These are phyloP conservation scores for Theonella swinhoei DNA, from an alignment of 37 sponge, comb jelly and placozoan genomes.

Conservation along the genomic window DNA sequence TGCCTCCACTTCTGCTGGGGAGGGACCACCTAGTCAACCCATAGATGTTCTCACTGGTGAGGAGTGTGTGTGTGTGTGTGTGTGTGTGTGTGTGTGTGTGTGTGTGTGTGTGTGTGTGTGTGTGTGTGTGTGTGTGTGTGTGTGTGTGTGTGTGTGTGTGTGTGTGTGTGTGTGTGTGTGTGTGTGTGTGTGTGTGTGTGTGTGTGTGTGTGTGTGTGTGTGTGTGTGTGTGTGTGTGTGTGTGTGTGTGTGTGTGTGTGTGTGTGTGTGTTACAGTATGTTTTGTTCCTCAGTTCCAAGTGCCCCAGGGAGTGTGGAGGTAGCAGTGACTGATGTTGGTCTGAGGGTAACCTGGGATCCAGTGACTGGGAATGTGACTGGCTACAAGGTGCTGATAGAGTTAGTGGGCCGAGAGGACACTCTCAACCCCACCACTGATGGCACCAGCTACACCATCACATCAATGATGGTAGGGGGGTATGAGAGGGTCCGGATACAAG, in stretches of 20 bases:
- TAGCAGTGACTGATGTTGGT: not conserved
- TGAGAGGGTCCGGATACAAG: not conserved
- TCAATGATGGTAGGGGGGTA: not conserved
- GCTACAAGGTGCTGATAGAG: not conserved
- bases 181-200: not conserved
- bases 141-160: too few species aligned
- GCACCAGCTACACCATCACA: not conserved
- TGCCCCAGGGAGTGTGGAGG: not conserved
- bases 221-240: not conserved
- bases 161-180: not conserved
- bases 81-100: conserved; percentile 10
- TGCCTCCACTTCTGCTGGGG: conserved; percentile 16
- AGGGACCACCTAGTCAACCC: not conserved
- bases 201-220: too few species aligned
- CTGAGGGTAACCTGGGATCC: not conserved
- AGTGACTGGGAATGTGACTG: not conserved
- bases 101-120: too few species aligned
- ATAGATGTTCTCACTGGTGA: not conserved
- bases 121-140: not conserved
- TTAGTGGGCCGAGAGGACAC: not conserved
- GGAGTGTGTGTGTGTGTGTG: conserved; percentile 21
- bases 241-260: not conserved
- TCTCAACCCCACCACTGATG: not conserved
- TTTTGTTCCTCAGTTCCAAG: not conserved
- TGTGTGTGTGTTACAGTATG: too few species aligned